Base-by-base conservation (phyloP, 2,888 invertebrate species). In the Sthenelais limicola region DNA sequence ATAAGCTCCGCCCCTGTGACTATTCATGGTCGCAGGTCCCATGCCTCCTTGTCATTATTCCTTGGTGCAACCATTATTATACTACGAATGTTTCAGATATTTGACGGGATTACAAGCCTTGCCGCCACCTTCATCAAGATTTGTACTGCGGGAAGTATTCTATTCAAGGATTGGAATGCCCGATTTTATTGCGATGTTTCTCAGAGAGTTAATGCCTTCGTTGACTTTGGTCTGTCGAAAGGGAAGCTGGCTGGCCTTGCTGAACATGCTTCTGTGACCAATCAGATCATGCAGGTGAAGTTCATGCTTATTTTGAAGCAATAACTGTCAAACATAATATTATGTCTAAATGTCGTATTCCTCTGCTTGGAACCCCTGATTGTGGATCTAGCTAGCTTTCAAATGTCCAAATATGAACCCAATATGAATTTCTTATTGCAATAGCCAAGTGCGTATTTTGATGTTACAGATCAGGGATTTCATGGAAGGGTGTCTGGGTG, bases 71-170 rank as follows among this genome's bases (percentile, higher is more conserved):
- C n/a, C n/a, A n/a, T n/a, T n/a, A n/a, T n/a, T n/a, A n/a, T n/a
- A n/a, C n/a, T n/a, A n/a, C n/a, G n/a, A n/a, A n/a, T n/a, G n/a
- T 73, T 79, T 49, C 68, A 84, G 84, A 75, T 82, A 51, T 80
- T 82, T 74, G 83, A 84, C 76, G 80, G 81, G 30, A 74, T 83
- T 5, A 80, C 79, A 1, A 68, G 82, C 9, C 76, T 84, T n/a
- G 79, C 80, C 12, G 78, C 75, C 72, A 79, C 80, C 1, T 83
- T 79, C 76, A 73, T 80, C 4, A 78, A 82, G 49, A 76, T 85
- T 5, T 79, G 80, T 28, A 58, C 73, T 21, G 81, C 80, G 68
- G 84, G 84, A n/a, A 82, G 82, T 77, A 79, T 83, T 28, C 74
- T 84, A 32, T 84, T 84, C 73, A 79, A 80, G 35, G 73, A 79